These are phyloP conservation scores for Haliclona indistincta DNA, from an alignment of 37 sponge, comb jelly and placozoan genomes.

Conservation along the genomic window DNA sequence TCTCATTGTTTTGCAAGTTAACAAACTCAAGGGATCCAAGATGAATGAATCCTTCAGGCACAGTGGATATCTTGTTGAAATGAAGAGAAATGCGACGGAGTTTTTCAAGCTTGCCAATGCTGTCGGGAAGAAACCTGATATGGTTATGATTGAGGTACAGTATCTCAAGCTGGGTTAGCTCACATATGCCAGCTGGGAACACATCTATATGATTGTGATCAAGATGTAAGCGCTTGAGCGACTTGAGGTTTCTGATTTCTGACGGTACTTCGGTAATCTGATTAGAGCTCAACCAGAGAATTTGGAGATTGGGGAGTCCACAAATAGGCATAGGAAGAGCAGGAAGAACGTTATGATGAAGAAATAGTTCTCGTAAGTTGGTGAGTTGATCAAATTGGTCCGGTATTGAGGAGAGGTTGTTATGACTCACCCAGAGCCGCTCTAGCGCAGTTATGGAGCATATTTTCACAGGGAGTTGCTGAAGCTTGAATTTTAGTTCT, in stretches of 20 bases:
- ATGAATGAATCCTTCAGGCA: slow-evolving; percentile 39
- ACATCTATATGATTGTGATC: slow-evolving; percentile 50
- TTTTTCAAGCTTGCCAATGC: slow-evolving; percentile 17
- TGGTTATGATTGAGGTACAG: slow-evolving; percentile 71
- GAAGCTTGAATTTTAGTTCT: slow-evolving; percentile 41
- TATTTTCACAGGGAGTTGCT: slow-evolving; percentile 40
- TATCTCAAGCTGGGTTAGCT: slow-evolving; percentile 36
- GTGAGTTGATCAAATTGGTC: slow-evolving; percentile 27
- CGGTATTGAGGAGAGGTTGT: slow-evolving; percentile 53
- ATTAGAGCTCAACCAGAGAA: slow-evolving; percentile 70
- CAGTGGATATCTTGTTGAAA: slow-evolving; percentile 47
- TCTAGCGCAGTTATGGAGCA: slow-evolving; percentile 48
- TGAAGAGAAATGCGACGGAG: slow-evolving; percentile 64
- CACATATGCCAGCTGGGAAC: slow-evolving; percentile 51
- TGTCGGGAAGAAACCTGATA: slow-evolving; percentile 15
- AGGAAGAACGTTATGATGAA: slow-evolving; percentile 60
- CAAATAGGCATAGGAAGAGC: slow-evolving; percentile 42
- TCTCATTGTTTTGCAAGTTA: slow-evolving; percentile 55
- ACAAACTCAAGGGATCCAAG: slow-evolving; percentile 37
- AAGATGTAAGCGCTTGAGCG: slow-evolving; percentile 60
- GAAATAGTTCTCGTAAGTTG: slow-evolving; percentile 57
- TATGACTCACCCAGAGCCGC: slow-evolving; percentile 76
- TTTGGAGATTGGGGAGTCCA: slow-evolving; percentile 34
- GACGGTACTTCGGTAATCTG: slow-evolving; percentile 47
- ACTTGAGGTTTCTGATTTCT: slow-evolving; percentile 31